Conservation (phyloP, 1,140 invertebrate species). For the Euschistus heros region DNA sequence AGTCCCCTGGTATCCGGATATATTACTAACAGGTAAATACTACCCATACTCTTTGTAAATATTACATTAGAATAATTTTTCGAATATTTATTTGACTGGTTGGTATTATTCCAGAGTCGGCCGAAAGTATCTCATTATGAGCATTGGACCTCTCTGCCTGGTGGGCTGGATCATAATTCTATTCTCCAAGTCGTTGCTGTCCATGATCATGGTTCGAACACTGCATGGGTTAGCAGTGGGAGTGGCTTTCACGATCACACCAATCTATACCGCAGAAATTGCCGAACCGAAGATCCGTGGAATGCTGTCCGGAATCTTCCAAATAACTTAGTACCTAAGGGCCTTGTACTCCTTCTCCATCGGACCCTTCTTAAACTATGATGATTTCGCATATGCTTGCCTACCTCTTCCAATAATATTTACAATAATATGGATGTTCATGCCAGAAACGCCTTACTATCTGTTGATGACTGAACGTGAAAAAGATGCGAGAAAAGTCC, state of each 20-base stretch:
- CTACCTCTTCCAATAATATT: conserved; percentile 39
- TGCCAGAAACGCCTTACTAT: not conserved
- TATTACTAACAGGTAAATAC: too few relatives aligned
- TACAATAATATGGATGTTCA: not conserved
- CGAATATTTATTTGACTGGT: too few relatives aligned
- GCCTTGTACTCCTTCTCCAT: conserved; percentile 63
- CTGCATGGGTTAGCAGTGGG: conserved; percentile 53
- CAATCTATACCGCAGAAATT: conserved; percentile 81
- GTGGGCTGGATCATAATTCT: too few relatives aligned
- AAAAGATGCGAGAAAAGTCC: not conserved
- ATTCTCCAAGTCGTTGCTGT: conserved; percentile 26
- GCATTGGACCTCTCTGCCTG: too few relatives aligned
- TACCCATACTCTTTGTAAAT: too few relatives aligned
- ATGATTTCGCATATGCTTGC: conserved; percentile 51
- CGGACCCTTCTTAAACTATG: conserved; percentile 61
- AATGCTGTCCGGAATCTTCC: conserved; percentile 58
- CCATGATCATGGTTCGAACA: not conserved
- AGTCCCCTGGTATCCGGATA: too few relatives aligned
- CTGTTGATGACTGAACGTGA: not conserved
- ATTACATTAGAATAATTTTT: too few relatives aligned
- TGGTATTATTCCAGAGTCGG: too few relatives aligned
- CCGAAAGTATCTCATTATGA: too few relatives aligned
- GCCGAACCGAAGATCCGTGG: conserved; percentile 35
- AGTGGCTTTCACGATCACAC: conserved; percentile 61
- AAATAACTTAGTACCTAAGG: conserved; percentile 66